Base-by-base conservation (phyloP, 2,888 invertebrate species). In the Dione vanillae region DNA sequence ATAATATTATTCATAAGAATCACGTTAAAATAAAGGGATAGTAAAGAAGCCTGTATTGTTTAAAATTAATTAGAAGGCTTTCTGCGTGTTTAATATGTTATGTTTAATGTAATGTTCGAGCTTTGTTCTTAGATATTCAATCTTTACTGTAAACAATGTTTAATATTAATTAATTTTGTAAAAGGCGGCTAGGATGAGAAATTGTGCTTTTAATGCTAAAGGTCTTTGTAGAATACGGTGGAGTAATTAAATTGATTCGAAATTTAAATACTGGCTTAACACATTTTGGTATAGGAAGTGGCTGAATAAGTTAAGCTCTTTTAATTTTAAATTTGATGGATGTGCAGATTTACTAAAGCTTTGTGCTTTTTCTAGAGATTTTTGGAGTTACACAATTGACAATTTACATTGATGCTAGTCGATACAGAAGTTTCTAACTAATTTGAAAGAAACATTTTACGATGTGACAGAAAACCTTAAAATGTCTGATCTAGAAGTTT, bases 131-230 rank as follows among this genome's bases (percentile, higher is more conserved):
- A 61, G 16, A 61, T 61, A 61, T 61, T 45, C 27, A 45, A 45
- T 61, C 45, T 45, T 61, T 61, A 61, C 45, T 27, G 61, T 61
- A 27, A 61, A 61, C 45, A 27, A 40, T 59, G 27, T 61, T 61
- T 61, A 61, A 61, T 45, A 45, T 45, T 27, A 61, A 61, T 61
- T 35, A 45, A 61, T 64, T 68, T 41, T 64, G 37, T 37, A 65
- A 58, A 27, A 69, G 35, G 37, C 56, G 20, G 27, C 6, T 20
- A 56, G 9, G 10, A 43, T 37, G 47, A 35, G 19, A 65, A 56
- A 58, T 49, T 65, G 16, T 49, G 16, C 37, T 12, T 40, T 16
- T 37, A 40, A 14, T 40, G 11, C 37, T 56, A 47, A 47, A 47
- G 37, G 37, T 35, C 54, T 54, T 54, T 16, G 54, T 54, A 54